A percentile compares a stretch with the other conserved stretches of the same genome.
These are phyloP conservation scores for Streblospio benedicti DNA, from an alignment of 1,140 invertebrate species.

Conservation along the genomic window DNA sequence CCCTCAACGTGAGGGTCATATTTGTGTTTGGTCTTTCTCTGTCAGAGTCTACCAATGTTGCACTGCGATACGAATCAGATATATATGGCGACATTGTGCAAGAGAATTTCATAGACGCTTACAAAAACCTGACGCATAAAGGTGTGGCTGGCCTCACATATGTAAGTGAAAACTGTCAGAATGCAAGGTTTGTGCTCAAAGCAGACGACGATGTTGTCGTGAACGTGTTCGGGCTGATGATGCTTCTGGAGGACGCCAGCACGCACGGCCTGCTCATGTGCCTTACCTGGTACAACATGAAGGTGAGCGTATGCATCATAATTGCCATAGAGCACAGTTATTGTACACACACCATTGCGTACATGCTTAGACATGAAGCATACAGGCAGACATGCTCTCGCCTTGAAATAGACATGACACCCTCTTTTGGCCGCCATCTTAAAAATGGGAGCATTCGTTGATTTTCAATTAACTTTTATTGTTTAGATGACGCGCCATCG, in stretches of 20 bases:
- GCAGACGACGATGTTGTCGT: conserved; percentile 53
- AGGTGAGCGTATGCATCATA: no score
- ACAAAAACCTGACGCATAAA: conserved; percentile 79
- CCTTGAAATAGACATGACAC: no score
- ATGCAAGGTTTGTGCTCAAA: conserved; percentile 51
- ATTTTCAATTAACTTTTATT: no score
- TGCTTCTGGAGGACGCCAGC: conserved; percentile 21
- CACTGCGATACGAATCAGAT: conserved; percentile 55
- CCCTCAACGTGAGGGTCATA: conserved; percentile 36
- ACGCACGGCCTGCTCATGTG: conserved; percentile 25
- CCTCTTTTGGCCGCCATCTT: no score
- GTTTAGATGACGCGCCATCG: no score
- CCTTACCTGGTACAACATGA: conserved; percentile 32
- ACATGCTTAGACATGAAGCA: no score
- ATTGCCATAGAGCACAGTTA: no score
- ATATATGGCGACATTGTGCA: conserved; percentile 64
- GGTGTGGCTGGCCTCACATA: conserved; percentile 76
- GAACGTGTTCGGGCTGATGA: conserved; percentile 34
- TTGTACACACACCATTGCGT: no score
- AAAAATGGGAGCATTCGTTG: no score
- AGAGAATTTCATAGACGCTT: conserved; percentile 67
- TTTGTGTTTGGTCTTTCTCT: conserved; percentile 61
- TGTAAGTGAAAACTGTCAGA: conserved; percentile 57
- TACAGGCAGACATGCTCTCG: no score
- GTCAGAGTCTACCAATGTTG: conserved; percentile 40